Base-by-base conservation (phyloP, 2,797 vertebrate species). In the Enteromius argenteus region DNA sequence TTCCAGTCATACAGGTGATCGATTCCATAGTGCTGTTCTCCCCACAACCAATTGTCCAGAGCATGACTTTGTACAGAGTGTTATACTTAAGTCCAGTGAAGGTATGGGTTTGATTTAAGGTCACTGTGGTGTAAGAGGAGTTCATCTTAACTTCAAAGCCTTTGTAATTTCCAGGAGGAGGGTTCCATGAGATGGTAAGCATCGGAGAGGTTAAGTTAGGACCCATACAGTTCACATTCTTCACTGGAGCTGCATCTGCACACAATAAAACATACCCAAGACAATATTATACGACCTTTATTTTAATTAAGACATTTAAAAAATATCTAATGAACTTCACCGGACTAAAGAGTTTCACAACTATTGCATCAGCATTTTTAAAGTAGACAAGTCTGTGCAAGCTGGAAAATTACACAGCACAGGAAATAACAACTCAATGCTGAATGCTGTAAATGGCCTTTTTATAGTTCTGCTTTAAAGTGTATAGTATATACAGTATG, bases 11-110 rank as follows among this genome's bases (percentile, higher is more conserved):
- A 81, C 93, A 94, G 17, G 0, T 0, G 0, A 0, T 2, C 10
- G 0, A 0, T 21, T 35, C 3, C 17, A 79, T 32, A 42, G 17
- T 9, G 87, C 94, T 95, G 15, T 86, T 19, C 5, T 1, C 7
- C 72, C 93, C 95, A 88, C 91, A 94, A 86, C 94, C 92, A 46
- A n/a, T n/a, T 0, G 93, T 95, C 83, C 5, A 3, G 51, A 95
- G 80, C 4, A 0, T 21, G 44, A 93, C 17, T 0, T 0, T 15
- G 77, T 95, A 96, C 0, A 0, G 0, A 0, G 80, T 90, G 30
- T 77, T 0, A 88, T 94, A 89, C 1, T 0, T 9, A 27, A 95
- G 93, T 14, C 35, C 14, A 64, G 46, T 19, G 64, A 93, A 27
- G 0, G 0, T 91, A 2, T 75, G 37, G 15, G 2, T 30, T n/a